Evolutionary conservation across 2,113 vertebrate species (phyloP), one percentile per base, ranked within the genome.

Genomic region (Siphamia tubifer): DNA sequence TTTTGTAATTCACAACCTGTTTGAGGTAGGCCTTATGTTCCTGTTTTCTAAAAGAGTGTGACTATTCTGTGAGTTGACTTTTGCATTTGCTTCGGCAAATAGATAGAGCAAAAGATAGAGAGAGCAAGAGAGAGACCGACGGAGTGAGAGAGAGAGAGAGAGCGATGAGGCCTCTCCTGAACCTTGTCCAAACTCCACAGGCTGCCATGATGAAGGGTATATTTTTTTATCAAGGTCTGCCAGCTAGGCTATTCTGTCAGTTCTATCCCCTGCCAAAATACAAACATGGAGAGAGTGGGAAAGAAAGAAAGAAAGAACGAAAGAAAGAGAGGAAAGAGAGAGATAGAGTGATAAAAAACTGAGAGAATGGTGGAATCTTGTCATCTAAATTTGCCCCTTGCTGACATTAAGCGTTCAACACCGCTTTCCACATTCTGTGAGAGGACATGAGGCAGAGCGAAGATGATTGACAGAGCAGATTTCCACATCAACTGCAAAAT

Each of bases 221-320:
- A 74, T 84, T 79, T 86, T 76, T 83, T 83, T 81, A 89, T 87
- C 85, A 92, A 92, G 91, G 89, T 91, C 91, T 92, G 91, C 90
- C 91, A 91, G 81, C 78, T 44, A 78, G 79, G 72, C 82, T 77
- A 76, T 74, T 72, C 82, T 68, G 69, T 82, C 71, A 78, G 63
- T 67, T 66, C 72, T 44, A 48, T 78, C 67, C 39, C 55, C 75
- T 77, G 82, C 79, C 71, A 89, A 87, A 78, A 86, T n/a, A 71
- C 64, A 77, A 75, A 83, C 38, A 82, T n/a, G 34, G 39, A 66
- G 44, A 36, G 44, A 63, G 58, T 23, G 58, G 62, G 24, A 36
- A 40, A 34, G 44, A 83, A 54, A 56, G 44, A n/a, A n/a, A 31
- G 52, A 65, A n/a, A n/a, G n/a, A n/a, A n/a, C n/a, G n/a, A n/a